Conservation (phyloP, 2,888 invertebrate genomes). For the Dorcus parallelipipedus region DNA sequence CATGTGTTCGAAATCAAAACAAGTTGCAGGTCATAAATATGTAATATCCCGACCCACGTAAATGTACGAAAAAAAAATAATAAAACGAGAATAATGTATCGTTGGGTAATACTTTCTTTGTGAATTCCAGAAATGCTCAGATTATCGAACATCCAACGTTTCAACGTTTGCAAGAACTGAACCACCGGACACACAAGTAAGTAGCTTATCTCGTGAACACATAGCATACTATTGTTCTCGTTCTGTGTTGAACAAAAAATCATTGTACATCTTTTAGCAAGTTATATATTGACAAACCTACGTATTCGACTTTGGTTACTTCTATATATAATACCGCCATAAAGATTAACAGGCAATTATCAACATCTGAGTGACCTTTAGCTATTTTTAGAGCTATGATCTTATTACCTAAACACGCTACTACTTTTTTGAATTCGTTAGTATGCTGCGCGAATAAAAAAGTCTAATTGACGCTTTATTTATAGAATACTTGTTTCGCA, state of each 20-base stretch:
- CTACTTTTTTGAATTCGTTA: not conserved
- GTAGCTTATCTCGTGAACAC: constrained; percentile 7
- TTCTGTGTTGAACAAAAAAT: no score
- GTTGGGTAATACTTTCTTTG: no score
- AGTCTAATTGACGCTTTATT: no score
- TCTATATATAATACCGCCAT: constrained; percentile 23
- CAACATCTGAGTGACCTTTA: constrained; percentile 23
- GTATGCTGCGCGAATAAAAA: no score
- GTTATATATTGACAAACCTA: constrained; percentile 14
- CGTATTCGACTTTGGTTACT: constrained; percentile 16
- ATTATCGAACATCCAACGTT: constrained; percentile 81
- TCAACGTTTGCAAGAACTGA: constrained; percentile 92
- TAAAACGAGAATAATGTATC: no score
- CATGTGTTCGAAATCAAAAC: no score
- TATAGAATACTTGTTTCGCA: no score
- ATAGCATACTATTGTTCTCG: not conserved
- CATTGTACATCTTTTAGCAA: not conserved
- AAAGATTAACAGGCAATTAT: constrained; percentile 26
- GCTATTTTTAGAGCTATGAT: constrained; percentile 22
- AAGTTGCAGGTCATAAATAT: no score
- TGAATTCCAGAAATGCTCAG: constrained; percentile 85
- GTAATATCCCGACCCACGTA: no score
- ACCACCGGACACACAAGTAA: constrained; percentile 88
- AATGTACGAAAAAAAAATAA: no score
- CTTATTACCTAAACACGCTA: constrained; percentile 16